These are phyloP conservation scores for Agrotis clavis DNA, from an alignment of 2,888 invertebrate species.

Conservation along the genomic window DNA sequence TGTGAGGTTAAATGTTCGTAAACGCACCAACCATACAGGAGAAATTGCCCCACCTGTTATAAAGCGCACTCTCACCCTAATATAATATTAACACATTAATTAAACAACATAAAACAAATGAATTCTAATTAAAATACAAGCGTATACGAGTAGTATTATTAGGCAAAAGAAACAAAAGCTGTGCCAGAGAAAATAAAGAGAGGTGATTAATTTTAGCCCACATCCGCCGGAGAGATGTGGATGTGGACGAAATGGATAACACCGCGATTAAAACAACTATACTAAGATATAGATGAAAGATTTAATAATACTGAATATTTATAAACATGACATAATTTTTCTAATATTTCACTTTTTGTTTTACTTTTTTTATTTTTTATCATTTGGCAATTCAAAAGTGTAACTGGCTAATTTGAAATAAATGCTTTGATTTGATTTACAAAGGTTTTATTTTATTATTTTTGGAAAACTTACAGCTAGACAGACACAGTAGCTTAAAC, in stretches of 20 bases:
- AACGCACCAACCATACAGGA: neutral
- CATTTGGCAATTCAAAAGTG: too few species aligned
- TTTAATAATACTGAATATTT: neutral
- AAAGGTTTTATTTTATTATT: too few species aligned
- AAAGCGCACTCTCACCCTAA: neutral
- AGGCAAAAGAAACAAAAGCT: constrained; percentile 23
- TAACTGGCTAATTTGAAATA: too few species aligned
- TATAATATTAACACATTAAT: constrained; percentile 13
- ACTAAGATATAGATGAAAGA: constrained; percentile 10
- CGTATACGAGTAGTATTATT: constrained; percentile 24
- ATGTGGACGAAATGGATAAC: constrained; percentile 21
- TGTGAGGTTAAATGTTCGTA: too few species aligned
- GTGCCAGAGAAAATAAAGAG: constrained; percentile 21
- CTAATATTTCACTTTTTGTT: neutral
- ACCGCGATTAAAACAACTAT: constrained; percentile 4
- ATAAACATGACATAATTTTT: neutral
- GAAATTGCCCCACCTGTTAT: neutral
- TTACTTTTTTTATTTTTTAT: too few species aligned
- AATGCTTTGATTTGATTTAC: too few species aligned
- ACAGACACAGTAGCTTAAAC: too few species aligned
- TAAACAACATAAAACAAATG: constrained; percentile 23
- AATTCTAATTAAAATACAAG: constrained; percentile 24
- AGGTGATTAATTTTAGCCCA: constrained; percentile 50
- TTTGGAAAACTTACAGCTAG: too few species aligned
- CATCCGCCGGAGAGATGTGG: constrained; percentile 31